These are phyloP conservation scores for Murina feae DNA, from an alignment of 2,113 vertebrate genomes.

Conservation along the genomic window DNA sequence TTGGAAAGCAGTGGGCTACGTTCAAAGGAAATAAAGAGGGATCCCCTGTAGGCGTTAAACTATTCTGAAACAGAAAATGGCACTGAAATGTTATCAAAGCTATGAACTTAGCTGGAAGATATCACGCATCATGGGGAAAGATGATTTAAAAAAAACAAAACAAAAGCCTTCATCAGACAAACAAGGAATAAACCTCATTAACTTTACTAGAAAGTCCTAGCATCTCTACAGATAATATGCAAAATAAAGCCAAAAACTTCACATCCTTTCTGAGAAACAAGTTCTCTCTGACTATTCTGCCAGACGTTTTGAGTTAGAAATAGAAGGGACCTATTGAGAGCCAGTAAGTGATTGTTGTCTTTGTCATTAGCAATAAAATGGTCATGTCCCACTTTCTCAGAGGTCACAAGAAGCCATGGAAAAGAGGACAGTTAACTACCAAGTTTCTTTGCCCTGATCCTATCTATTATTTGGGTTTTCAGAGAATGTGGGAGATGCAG, in stretches of 20 bases:
- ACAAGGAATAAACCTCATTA: neutral
- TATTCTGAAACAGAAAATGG: neutral
- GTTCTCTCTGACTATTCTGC: neutral
- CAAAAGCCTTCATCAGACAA: neutral
- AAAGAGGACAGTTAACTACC: neutral
- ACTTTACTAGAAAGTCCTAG: neutral
- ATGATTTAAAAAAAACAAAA: neutral
- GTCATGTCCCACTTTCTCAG: neutral
- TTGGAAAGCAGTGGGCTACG: neutral
- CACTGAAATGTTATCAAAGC: neutral
- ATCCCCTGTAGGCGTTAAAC: neutral
- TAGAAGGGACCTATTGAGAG: neutral
- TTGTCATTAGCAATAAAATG: neutral
- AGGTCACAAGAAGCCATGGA: neutral
- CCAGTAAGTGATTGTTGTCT: neutral
- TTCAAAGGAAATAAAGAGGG: neutral
- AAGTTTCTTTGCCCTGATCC: neutral
- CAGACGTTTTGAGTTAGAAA: neutral
- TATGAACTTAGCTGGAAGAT: neutral
- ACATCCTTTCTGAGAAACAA: neutral
- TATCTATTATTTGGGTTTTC: neutral
- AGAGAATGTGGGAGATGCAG: neutral
- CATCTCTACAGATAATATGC: neutral
- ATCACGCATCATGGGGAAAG: neutral
- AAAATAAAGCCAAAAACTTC: slow-evolving; percentile 13